Evolutionary conservation across 1,140 invertebrate species (phyloP), one percentile per base, ranked within the genome.

Genomic region (Pissodes strobi): DNA sequence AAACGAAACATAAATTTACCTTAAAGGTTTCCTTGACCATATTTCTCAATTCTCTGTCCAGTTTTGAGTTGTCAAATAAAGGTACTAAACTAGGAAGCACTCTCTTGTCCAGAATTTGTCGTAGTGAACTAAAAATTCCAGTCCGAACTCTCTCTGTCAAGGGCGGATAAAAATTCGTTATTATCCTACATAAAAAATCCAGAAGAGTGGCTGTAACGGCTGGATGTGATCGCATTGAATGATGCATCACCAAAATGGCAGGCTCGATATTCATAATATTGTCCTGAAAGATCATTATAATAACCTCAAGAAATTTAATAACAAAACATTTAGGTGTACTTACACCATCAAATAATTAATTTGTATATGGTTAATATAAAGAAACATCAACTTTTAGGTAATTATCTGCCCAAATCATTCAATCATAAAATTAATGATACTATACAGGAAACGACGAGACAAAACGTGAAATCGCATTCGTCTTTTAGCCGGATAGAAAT

Each of bases 221-320:
- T 38, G 95, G 94, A 85, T 98, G 95, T 72, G 93, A 93, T 76
- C 93, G 86, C 85, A 98, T 94, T 30, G 94, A 97, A 83, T 98
- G 92, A 78, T 95, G 93, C 95, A 98, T 99, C 0, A 98, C 94
- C 59, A 99, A 83, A 76, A 98, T 97, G 8, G 94, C 95, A n/a
- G 96, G 96, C 80, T 98, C 96, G 73, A 98, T 97, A 78, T 98
- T 97, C 96, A 98, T 99, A 65, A 99, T 99, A 76, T 96, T 98
- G 79, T 98, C 96, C 79, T 61, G 15, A 18, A 49, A n/a, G n/a
- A n/a, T n/a, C 13, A 5, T 5, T 12, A 30, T 6, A 30, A 30
- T 30, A 6, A 6, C 5, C 5, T 12, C 4, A 30, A 6, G 4
- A 5, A 30, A 30, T 30, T n/a, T n/a, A n/a, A n/a, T n/a, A n/a